These are phyloP conservation scores for Smithornis capensis DNA, from an alignment of 2,113 vertebrate species.

Conservation along the genomic window DNA sequence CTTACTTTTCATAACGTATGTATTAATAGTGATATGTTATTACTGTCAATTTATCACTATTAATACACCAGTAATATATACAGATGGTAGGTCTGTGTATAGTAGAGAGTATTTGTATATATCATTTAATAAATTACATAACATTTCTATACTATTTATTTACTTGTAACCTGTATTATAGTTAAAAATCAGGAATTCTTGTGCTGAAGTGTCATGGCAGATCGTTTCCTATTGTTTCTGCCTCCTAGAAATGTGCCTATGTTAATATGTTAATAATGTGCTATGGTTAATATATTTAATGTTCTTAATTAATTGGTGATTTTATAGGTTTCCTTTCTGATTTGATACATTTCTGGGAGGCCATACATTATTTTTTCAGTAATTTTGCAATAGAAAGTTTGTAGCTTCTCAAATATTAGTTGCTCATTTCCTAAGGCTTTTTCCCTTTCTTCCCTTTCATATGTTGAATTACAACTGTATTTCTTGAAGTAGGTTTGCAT, in stretches of 20 bases:
- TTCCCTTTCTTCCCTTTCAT: neutral
- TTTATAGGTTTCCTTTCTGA: neutral
- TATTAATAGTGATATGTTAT: neutral
- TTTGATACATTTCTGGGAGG: neutral
- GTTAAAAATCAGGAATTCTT: neutral
- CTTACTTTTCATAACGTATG: neutral
- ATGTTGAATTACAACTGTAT: neutral
- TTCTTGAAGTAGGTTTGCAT: conserved; percentile 19
- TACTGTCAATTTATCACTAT: neutral
- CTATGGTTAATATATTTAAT: neutral
- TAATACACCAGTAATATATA: neutral
- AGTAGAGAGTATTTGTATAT: neutral
- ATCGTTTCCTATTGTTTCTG: neutral
- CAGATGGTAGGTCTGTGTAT: neutral
- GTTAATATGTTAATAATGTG: no score
- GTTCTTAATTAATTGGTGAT: neutral
- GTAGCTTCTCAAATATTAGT: conserved; percentile 1
- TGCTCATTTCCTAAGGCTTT: neutral
- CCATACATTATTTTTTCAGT: neutral
- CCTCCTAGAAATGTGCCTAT: neutral
- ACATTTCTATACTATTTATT: neutral
- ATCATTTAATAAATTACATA: neutral
- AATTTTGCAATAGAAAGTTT: neutral
- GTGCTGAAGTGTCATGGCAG: neutral
- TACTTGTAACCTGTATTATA: neutral